phyloP scores from a whole-genome alignment of 2,113 vertebrate genomes.

The Cariama cristata region DNA sequence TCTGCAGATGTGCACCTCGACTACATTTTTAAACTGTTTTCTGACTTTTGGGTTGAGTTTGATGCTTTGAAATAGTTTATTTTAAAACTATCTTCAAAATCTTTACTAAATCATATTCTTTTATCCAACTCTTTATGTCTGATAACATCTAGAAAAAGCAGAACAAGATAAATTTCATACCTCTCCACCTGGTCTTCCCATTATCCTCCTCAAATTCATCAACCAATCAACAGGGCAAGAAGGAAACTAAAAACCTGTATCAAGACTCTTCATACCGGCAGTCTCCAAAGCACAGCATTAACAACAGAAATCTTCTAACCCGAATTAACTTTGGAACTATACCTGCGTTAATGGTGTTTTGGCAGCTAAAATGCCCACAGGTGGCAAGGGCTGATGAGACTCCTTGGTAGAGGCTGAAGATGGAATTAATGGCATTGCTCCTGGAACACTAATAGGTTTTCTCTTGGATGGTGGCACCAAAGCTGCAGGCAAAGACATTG shows the following conservation, averaged over 20 bases:
- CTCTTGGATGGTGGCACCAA: conserved; percentile 96
- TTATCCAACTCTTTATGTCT: not conserved
- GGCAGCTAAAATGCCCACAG: conserved; percentile 82
- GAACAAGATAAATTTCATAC: not conserved
- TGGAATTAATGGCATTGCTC: conserved; percentile 81
- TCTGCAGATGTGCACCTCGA: not conserved
- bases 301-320: not conserved
- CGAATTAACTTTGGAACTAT: not conserved
- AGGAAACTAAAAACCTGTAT: not conserved
- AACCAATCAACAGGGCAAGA: not conserved
- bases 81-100: not conserved
- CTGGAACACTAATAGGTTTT: conserved; percentile 84
- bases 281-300: not conserved
- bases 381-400: conserved; percentile 80
- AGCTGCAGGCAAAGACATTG: conserved; percentile 91
- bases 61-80: not conserved
- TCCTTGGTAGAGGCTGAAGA: conserved; percentile 87
- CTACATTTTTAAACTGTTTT: not conserved
- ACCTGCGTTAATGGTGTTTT: conserved; percentile 76
- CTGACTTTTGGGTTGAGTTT: not conserved
- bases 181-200: not conserved
- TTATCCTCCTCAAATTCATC: not conserved
- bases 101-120: not conserved
- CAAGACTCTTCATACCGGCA: not conserved
- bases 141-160: not conserved